Evolutionary conservation across 2,113 vertebrate genomes (phyloP).

Genomic region (Puma concolor): DNA sequence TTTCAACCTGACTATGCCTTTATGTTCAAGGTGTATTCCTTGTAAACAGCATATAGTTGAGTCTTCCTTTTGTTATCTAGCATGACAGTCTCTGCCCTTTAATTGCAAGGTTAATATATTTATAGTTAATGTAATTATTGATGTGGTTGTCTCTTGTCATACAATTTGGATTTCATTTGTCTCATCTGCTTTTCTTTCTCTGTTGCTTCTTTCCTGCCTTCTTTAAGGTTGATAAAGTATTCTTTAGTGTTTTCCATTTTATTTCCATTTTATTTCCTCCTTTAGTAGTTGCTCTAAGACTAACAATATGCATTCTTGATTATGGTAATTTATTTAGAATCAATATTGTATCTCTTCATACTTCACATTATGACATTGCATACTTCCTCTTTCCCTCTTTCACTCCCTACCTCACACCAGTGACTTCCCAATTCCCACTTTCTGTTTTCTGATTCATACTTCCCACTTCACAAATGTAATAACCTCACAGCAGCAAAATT

Average conservation of each 20-base stretch:
- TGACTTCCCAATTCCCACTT: not conserved
- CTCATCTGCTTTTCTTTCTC: not conserved
- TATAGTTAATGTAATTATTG: conserved; percentile 42
- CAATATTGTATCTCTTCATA: not conserved
- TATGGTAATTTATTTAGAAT: not conserved
- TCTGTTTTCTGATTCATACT: not conserved
- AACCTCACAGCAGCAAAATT: not conserved
- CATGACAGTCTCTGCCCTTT: not conserved
- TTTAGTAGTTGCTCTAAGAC: not conserved
- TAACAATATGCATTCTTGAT: not conserved
- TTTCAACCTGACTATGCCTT: not conserved
- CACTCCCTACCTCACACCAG: not conserved
- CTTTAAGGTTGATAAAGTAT: conserved; percentile 5
- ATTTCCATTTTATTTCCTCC: conserved; percentile 35
- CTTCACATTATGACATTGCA: not conserved
- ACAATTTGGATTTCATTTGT: conserved; percentile 46
- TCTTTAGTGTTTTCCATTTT: conserved; percentile 18
- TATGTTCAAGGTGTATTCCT: conserved; percentile 40
- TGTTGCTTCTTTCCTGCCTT: not conserved
- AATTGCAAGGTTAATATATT: not conserved
- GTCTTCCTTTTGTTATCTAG: not conserved
- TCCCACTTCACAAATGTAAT: not conserved
- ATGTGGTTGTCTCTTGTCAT: not conserved
- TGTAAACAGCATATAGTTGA: not conserved
- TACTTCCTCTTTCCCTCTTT: not conserved